phyloP scores from a whole-genome alignment of 2,888 invertebrate genomes.

The Glaucopsyche alexis region DNA sequence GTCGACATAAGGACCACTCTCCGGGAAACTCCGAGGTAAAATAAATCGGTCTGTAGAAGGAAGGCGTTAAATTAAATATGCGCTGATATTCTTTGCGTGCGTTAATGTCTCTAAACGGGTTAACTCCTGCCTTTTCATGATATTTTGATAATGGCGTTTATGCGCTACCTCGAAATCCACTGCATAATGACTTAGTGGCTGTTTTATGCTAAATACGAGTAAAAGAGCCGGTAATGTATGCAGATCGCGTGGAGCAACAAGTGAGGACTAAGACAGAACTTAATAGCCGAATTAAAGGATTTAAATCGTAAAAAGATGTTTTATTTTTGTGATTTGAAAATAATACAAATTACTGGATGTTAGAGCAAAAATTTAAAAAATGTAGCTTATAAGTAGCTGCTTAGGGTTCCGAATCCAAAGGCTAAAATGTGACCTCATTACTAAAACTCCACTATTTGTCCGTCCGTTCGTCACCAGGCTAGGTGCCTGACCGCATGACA shows the following conservation, averaged over 20 bases:
- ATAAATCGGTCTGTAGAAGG: not conserved
- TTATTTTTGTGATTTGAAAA: too few species aligned
- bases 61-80: conserved; percentile 41
- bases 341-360: too few species aligned
- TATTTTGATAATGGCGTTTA: conserved; percentile 78
- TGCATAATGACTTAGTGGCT: conserved; percentile 65
- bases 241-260: conserved; percentile 77
- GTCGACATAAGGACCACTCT: not conserved
- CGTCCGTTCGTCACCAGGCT: too few species aligned
- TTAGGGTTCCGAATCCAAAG: too few species aligned
- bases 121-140: conserved; percentile 66
- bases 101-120: conserved; percentile 70
- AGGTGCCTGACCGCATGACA: too few species aligned
- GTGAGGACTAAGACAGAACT: conserved; percentile 56
- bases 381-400: too few species aligned
- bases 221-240: conserved; percentile 74
- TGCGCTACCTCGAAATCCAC: conserved; percentile 71
- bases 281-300: conserved; percentile 55
- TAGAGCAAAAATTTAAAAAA: too few species aligned
- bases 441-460: too few species aligned
- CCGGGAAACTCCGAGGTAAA: not conserved
- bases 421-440: too few species aligned
- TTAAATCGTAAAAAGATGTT: conserved; percentile 43
- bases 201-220: conserved; percentile 76
- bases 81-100: conserved; percentile 65